Conservation (phyloP, 2,888 invertebrate genomes). For the Drosophila pegasa region DNA sequence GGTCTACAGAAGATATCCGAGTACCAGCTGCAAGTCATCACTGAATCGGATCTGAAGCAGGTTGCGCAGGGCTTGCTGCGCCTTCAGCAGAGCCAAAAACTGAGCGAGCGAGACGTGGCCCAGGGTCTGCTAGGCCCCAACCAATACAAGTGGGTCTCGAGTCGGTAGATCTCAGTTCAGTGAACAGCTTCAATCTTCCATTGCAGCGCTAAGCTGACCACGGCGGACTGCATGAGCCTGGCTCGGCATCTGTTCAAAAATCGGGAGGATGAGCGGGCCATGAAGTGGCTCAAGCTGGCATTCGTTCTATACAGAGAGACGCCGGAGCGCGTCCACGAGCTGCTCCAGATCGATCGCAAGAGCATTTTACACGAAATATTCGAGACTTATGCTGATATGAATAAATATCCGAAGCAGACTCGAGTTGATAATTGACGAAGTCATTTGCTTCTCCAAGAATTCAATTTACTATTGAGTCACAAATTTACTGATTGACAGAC, state of each 20-base stretch:
- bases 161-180: too few relatives aligned
- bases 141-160: conserved; percentile 87
- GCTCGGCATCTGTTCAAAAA: conserved; percentile 21
- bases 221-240: conserved; percentile 48
- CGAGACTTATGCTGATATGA: background rate
- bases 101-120: conserved; percentile 92
- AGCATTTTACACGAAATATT: conserved; percentile 27
- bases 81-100: conserved; percentile 94
- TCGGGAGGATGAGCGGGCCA: conserved; percentile 9
- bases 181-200: background rate
- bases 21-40: conserved; percentile 86
- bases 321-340: conserved; percentile 20
- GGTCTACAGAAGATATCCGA: conserved; percentile 50
- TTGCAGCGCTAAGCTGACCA: conserved; percentile 39
- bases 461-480: too few relatives aligned
- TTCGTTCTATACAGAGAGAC: conserved; percentile 26
- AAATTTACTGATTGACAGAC: background rate
- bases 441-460: background rate
- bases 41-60: conserved; percentile 93
- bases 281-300: conserved; percentile 44
- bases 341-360: conserved; percentile 23
- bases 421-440: background rate
- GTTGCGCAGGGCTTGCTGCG: conserved; percentile 95
- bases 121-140: conserved; percentile 92
- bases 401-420: background rate